Evolutionary conservation across 2,113 vertebrate genomes (phyloP).

Genomic region (Opisthocomus hoazin): DNA sequence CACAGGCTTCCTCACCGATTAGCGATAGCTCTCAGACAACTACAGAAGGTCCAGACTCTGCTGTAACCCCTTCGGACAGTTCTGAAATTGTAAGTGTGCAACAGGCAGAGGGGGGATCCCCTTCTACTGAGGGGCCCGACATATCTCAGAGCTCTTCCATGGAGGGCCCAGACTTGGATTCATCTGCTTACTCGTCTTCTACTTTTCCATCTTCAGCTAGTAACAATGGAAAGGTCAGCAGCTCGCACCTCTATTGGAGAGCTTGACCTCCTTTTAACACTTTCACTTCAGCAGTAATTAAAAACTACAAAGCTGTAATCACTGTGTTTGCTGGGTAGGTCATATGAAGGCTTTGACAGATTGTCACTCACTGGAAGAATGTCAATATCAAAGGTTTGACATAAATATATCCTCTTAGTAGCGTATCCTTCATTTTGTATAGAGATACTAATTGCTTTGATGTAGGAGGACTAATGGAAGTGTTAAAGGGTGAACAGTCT

Average conservation of each 20-base stretch:
- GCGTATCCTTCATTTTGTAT: not conserved
- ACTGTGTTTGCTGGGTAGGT: not conserved
- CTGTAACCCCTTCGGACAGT: slow-evolving; percentile 93
- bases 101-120: slow-evolving; percentile 57
- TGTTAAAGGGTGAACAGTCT: slow-evolving; percentile 34
- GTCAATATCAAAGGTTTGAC: not conserved
- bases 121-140: slow-evolving; percentile 71
- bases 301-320: not conserved
- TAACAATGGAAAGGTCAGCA: slow-evolving; percentile 76
- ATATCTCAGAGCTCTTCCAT: slow-evolving; percentile 69
- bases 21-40: slow-evolving; percentile 98
- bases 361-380: not conserved
- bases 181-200: slow-evolving; percentile 68
- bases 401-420: not conserved
- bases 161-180: slow-evolving; percentile 68
- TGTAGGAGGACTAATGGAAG: not conserved
- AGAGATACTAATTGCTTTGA: not conserved
- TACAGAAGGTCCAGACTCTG: slow-evolving; percentile 96
- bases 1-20: slow-evolving; percentile 87
- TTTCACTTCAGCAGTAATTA: not conserved
- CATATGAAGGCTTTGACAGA: not conserved
- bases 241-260: slow-evolving; percentile 35
- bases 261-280: slow-evolving; percentile 31
- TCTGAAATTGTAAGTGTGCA: slow-evolving; percentile 93
- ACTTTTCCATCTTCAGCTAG: slow-evolving; percentile 71